phyloP scores from a whole-genome alignment of 2,888 invertebrate genomes.

The Tipula unca region DNA sequence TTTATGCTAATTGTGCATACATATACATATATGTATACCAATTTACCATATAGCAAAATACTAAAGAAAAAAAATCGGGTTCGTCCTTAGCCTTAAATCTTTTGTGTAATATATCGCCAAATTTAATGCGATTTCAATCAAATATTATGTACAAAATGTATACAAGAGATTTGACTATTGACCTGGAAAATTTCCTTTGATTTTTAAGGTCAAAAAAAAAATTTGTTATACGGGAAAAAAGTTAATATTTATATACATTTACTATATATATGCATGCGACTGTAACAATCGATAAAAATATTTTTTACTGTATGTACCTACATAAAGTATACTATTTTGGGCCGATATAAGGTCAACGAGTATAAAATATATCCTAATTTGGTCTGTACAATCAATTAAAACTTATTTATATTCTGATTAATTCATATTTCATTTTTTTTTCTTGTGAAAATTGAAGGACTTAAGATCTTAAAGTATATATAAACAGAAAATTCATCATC shows the following conservation, averaged over 20 bases:
- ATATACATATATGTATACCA: too few relatives aligned
- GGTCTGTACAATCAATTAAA: not conserved
- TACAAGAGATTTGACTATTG: not conserved
- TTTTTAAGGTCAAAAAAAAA: not conserved
- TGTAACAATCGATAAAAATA: too few relatives aligned
- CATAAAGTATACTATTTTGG: not conserved
- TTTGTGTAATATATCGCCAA: not conserved
- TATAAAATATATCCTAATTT: not conserved
- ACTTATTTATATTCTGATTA: not conserved
- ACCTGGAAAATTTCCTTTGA: not conserved
- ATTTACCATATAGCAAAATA: not conserved
- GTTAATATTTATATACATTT: not conserved
- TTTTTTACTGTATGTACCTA: not conserved
- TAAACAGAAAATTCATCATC: not conserved
- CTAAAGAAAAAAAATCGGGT: not conserved
- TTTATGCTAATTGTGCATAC: too few relatives aligned
- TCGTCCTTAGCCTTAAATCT: not conserved
- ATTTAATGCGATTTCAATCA: not conserved
- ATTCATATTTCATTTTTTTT: not conserved
- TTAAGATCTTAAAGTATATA: not conserved
- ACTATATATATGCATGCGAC: too few relatives aligned
- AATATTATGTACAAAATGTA: not conserved
- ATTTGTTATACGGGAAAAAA: not conserved
- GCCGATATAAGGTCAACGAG: not conserved
- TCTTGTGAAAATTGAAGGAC: not conserved